Conservation (phyloP, 2,113 vertebrate species). For the Actinemys pallida region DNA sequence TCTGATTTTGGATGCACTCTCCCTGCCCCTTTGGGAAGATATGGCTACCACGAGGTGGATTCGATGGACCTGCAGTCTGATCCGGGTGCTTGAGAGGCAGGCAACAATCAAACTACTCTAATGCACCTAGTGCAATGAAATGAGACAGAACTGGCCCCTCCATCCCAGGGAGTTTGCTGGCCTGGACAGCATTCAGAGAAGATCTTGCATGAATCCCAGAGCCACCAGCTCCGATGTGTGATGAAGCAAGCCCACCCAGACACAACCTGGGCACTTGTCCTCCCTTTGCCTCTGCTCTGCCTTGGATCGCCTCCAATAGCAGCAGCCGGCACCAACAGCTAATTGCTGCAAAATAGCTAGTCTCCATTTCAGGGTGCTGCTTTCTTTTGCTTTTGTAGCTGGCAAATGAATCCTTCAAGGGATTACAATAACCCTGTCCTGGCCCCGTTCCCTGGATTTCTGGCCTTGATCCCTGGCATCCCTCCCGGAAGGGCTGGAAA, state of each 20-base stretch:
- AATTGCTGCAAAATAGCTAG: slow-evolving; percentile 67
- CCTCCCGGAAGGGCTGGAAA: slow-evolving; percentile 60
- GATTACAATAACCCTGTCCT: slow-evolving; percentile 72
- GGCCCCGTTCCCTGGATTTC: slow-evolving; percentile 71
- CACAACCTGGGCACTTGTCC: not conserved
- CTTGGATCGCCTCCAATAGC: slow-evolving; percentile 66
- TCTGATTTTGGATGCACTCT: not conserved
- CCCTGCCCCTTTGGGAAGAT: not conserved
- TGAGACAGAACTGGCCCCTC: not conserved
- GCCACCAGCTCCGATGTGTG: accelerated
- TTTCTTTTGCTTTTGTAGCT: slow-evolving; percentile 69
- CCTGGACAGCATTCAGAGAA: accelerated
- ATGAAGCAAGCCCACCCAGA: not conserved
- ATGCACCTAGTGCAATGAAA: not conserved
- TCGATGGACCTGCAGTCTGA: no score
- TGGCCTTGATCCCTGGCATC: slow-evolving; percentile 69
- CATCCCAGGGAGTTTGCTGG: accelerated
- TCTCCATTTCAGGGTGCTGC: slow-evolving; percentile 75
- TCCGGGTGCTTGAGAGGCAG: not conserved
- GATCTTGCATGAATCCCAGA: not conserved
- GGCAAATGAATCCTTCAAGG: slow-evolving; percentile 73
- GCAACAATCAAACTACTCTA: not conserved
- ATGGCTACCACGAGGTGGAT: not conserved
- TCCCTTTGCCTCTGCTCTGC: not conserved
- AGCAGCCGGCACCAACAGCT: slow-evolving; percentile 58